phyloP scores from a whole-genome alignment of 2,113 vertebrate genomes.

The Sander lucioperca region DNA sequence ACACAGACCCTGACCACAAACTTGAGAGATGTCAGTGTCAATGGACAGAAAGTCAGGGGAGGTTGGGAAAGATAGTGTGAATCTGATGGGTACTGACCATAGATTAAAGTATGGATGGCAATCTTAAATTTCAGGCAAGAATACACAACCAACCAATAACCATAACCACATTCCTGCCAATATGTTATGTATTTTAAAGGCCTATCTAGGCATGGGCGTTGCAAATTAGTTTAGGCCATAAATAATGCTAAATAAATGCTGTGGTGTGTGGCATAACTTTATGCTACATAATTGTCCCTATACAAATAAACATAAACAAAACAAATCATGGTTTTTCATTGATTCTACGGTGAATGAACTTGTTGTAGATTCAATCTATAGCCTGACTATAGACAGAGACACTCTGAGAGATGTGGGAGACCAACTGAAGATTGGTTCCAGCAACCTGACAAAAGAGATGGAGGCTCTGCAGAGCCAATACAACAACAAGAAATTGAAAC shows the following conservation, averaged over 20 bases:
- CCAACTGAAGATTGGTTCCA: slow-evolving; percentile 2
- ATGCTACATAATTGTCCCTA: no score
- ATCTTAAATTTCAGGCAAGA: slow-evolving; percentile 26
- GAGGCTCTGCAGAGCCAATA: slow-evolving; percentile 32
- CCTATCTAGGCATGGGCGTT: no score
- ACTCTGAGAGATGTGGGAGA: slow-evolving; percentile 30
- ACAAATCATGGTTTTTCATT: background rate
- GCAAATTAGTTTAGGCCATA: no score
- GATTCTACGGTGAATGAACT: background rate
- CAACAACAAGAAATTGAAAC: background rate
- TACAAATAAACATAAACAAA: no score
- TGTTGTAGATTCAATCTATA: slow-evolving; percentile 33
- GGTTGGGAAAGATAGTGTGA: background rate
- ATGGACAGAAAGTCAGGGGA: slow-evolving; percentile 3
- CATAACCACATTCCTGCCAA: background rate
- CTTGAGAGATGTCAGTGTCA: slow-evolving; percentile 19
- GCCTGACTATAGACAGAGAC: slow-evolving; percentile 27
- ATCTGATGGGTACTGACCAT: background rate
- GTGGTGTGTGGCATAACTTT: no score
- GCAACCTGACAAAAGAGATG: slow-evolving; percentile 31
- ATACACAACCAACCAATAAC: no score
- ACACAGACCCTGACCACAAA: background rate
- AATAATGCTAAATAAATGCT: no score
- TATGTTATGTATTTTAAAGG: background rate
- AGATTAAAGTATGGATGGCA: background rate